phyloP scores from a whole-genome alignment of 1,140 invertebrate species.

The Drosophila elegans region DNA sequence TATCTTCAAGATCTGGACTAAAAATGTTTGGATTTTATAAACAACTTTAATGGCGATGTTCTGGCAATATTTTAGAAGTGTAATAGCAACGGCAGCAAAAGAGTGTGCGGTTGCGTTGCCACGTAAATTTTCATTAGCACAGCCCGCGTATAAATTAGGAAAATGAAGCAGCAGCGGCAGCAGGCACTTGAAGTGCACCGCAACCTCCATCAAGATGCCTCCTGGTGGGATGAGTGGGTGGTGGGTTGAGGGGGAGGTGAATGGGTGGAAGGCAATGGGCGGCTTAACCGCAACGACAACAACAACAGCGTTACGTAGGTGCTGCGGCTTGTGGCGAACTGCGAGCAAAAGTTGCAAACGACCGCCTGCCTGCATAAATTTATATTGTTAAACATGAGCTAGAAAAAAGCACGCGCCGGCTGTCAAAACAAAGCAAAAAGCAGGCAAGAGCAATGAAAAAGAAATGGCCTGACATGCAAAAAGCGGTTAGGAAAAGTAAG shows the following conservation, averaged over 20 bases:
- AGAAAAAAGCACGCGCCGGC: constrained; percentile 76
- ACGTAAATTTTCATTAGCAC: constrained; percentile 82
- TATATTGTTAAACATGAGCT: constrained; percentile 79
- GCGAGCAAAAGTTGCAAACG: constrained; percentile 48
- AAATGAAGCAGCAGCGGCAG: constrained; percentile 73
- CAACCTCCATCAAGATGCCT: constrained; percentile 37
- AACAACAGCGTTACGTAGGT: constrained; percentile 51
- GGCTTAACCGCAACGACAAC: constrained; percentile 53
- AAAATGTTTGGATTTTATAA: no score
- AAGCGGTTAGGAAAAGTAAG: constrained; percentile 16
- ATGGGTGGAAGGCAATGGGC: constrained; percentile 7
- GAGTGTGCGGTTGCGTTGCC: constrained; percentile 65
- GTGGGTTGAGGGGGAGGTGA: neutral
- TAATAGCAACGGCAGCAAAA: constrained; percentile 32
- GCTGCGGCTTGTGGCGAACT: constrained; percentile 66
- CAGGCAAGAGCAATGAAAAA: constrained; percentile 42
- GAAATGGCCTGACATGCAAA: constrained; percentile 56
- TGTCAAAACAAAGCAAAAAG: constrained; percentile 57
- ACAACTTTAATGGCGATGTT: neutral
- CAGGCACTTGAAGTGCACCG: constrained; percentile 63
- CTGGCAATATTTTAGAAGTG: neutral
- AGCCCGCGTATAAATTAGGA: constrained; percentile 80
- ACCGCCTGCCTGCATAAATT: constrained; percentile 65
- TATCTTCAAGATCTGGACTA: no score
- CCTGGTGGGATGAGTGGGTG: constrained; percentile 17